Evolutionary conservation across 92 coral and sea anemone genomes (phyloP).

Genomic region (Palythoa grandis): DNA sequence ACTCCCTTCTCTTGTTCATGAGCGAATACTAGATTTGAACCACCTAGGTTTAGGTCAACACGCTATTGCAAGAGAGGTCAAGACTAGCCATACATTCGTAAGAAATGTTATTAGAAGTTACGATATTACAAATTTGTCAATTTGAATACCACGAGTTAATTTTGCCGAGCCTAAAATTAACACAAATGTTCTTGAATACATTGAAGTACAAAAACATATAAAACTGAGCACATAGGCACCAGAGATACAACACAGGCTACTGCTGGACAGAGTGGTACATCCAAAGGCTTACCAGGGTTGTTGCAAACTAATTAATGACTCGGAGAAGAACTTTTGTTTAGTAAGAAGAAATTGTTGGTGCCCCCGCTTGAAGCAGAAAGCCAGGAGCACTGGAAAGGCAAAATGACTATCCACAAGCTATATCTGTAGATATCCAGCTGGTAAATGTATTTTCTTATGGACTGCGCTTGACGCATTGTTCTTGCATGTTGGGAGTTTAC

Average conservation of each 20-base stretch:
- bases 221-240: constrained; percentile 52
- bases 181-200: constrained; percentile 51
- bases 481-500: too few relatives aligned
- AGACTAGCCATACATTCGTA: constrained; percentile 56
- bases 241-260: constrained; percentile 55
- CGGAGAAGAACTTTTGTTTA: constrained; percentile 46
- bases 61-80: constrained; percentile 61
- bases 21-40: constrained; percentile 55
- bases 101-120: constrained; percentile 41
- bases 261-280: constrained; percentile 55
- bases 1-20: constrained; percentile 62
- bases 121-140: constrained; percentile 51
- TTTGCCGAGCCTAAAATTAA: constrained; percentile 51
- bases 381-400: constrained; percentile 48
- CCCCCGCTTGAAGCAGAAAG: constrained; percentile 49
- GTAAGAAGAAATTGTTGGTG: constrained; percentile 37
- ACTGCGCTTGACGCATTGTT: too few relatives aligned
- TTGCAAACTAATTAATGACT: constrained; percentile 49
- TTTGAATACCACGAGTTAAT: constrained; percentile 41
- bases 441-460: background rate
- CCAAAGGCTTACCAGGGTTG: constrained; percentile 44
- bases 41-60: constrained; percentile 63
- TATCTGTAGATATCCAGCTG: background rate
- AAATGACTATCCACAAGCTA: constrained; percentile 47
- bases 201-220: constrained; percentile 41